phyloP scores from a whole-genome alignment of 2,797 vertebrate genomes.

The Smutsia temminckii region DNA sequence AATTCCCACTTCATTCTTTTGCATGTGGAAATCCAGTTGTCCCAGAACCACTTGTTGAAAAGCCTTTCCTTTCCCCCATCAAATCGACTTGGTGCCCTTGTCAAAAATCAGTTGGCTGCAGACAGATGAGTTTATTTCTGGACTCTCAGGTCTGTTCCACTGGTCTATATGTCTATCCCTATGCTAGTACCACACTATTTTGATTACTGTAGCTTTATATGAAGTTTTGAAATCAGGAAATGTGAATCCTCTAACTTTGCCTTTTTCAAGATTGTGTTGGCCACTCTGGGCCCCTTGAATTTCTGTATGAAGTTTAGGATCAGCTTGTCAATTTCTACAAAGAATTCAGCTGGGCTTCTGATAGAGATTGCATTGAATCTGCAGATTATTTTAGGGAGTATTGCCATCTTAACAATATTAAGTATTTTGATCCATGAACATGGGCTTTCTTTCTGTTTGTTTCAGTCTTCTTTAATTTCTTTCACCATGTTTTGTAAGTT shows the following conservation, averaged over 20 bases:
- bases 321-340: constrained; percentile 37
- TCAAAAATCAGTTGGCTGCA: constrained; percentile 10
- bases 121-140: constrained; percentile 24
- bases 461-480: constrained; percentile 36
- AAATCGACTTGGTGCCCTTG: not conserved
- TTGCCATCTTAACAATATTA: not conserved
- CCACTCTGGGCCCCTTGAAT: constrained; percentile 9
- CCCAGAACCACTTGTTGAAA: constrained; percentile 6
- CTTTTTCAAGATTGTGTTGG: constrained; percentile 46
- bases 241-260: not conserved
- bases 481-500: constrained; percentile 17
- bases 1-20: constrained; percentile 37
- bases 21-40: not conserved
- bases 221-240: constrained; percentile 28
- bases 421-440: constrained; percentile 37
- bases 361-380: not conserved
- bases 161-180: not conserved
- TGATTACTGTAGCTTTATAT: constrained; percentile 39
- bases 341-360: constrained; percentile 12
- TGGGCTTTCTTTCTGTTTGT: constrained; percentile 26
- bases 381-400: not conserved
- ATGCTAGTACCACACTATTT: constrained; percentile 32
- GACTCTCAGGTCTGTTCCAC: constrained; percentile 35
- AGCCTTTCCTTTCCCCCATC: not conserved
- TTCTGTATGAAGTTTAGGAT: constrained; percentile 21